Conservation (phyloP, 53 echinoderm and acorn worm species). For the Holothuria scabra region DNA sequence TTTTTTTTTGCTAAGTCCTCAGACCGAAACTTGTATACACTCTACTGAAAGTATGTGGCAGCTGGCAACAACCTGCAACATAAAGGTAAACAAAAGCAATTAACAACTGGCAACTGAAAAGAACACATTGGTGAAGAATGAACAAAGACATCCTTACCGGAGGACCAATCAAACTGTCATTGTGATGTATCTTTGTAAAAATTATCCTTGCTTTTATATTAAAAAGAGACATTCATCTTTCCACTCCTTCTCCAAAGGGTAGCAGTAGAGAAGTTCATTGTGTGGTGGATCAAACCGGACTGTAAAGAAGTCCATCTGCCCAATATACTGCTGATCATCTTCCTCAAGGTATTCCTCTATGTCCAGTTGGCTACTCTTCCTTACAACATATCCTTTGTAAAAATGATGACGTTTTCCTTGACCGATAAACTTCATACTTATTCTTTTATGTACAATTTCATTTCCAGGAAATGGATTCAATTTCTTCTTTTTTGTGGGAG, state of each 20-base stretch:
- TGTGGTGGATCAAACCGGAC: not conserved
- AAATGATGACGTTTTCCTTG: not conserved
- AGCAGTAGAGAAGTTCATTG: not conserved
- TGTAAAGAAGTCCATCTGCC: not conserved
- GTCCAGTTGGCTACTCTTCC: not conserved
- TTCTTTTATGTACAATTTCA: constrained; percentile 20
- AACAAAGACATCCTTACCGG: not conserved
- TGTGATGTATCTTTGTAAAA: too few relatives aligned
- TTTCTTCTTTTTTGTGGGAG: not conserved
- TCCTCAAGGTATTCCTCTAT: not conserved
- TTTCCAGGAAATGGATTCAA: constrained; percentile 51
- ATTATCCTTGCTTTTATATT: too few relatives aligned
- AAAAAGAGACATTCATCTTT: not conserved
- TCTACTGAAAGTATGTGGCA: too few relatives aligned
- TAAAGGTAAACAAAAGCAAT: too few relatives aligned
- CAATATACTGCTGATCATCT: not conserved
- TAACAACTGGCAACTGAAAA: not conserved
- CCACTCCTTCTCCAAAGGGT: not conserved
- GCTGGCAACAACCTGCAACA: too few relatives aligned
- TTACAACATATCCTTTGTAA: not conserved
- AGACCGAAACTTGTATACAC: too few relatives aligned
- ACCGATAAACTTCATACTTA: not conserved
- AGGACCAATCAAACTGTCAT: too few relatives aligned
- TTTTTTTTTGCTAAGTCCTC: too few relatives aligned
- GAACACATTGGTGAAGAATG: not conserved